phyloP scores from a whole-genome alignment of 2,113 vertebrate genomes.

The Elachura formosa region DNA sequence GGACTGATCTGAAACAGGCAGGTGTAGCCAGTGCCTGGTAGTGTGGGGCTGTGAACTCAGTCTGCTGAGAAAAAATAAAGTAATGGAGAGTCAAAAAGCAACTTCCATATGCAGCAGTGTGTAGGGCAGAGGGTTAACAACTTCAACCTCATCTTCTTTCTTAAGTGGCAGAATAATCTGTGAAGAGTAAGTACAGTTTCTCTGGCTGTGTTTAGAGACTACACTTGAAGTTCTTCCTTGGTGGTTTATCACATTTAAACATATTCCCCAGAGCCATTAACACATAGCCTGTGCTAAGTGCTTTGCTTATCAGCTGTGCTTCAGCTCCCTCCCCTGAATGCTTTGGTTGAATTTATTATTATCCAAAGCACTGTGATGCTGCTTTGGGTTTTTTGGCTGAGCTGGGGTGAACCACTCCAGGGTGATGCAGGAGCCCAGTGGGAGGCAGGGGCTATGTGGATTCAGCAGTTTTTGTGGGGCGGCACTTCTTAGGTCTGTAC shows the following conservation, averaged over 20 bases:
- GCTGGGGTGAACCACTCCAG: not conserved
- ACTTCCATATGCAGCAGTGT: not conserved
- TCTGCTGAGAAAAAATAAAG: not conserved
- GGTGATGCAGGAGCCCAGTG: not conserved
- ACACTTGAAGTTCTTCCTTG: not conserved
- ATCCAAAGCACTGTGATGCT: not conserved
- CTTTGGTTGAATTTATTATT: not conserved
- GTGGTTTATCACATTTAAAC: constrained; percentile 30
- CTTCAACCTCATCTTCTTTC: not conserved
- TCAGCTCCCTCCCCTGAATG: not conserved
- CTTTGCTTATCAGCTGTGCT: constrained; percentile 22
- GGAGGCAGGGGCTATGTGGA: not conserved
- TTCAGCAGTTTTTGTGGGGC: not conserved
- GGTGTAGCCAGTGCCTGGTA: not conserved
- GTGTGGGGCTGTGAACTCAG: not conserved
- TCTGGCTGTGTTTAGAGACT: not conserved
- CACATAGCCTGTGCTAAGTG: not conserved
- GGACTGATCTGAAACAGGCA: not conserved
- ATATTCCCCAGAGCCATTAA: not conserved
- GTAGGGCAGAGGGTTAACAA: not conserved
- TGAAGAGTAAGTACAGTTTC: not conserved
- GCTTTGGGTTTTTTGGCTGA: not conserved
- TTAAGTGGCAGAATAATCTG: not conserved
- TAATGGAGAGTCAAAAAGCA: not conserved
- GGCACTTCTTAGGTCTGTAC: not conserved